Evolutionary conservation across 2,113 vertebrate genomes (phyloP), one percentile per base, ranked within the genome.

Genomic region (Glaucidium brasilianum): DNA sequence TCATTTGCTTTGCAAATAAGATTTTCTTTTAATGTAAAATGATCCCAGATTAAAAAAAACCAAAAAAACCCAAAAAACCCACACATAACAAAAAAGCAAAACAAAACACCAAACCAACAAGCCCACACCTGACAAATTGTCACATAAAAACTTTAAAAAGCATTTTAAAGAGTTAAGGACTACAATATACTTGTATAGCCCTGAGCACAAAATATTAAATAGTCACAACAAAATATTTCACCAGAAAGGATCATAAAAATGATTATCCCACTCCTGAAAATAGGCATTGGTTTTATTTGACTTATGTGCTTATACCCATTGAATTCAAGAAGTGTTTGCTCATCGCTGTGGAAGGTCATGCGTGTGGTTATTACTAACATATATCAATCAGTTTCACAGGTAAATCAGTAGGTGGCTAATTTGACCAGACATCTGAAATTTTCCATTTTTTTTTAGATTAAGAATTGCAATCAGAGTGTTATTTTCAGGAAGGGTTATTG

Each of bases 1-100:
- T 62, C 26, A 75, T 91, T 95, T 96, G 67, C n/a, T 86, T 96
- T 90, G 50, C 59, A 93, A 88, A 90, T 88, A 53, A 67, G 47
- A 37, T 58, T 80, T 86, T 62, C 27, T 86, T 83, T 83, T 76
- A 69, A 80, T 74, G 26, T 50, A 84, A 90, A 92, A 86, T 59
- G 2, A 59, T 86, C 80, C 63, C 45, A 80, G 59, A 85, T 41
- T 18, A 45, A 17, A 63, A 84, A 77, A 81, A 67, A 29, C 2
- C 20, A 78, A 39, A 39, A 39, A 39, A 91, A 17, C 34, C 63
- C 29, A 89, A n/a, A n/a, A n/a, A n/a, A n/a, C n/a, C n/a, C n/a
- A n/a, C n/a, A n/a, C n/a, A n/a, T n/a, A n/a, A n/a, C n/a, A n/a
- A n/a, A n/a, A n/a, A n/a, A n/a, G n/a, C n/a, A n/a, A n/a, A n/a